phyloP scores from a whole-genome alignment of 2,888 invertebrate genomes.

The Luffia ferchaultella region DNA sequence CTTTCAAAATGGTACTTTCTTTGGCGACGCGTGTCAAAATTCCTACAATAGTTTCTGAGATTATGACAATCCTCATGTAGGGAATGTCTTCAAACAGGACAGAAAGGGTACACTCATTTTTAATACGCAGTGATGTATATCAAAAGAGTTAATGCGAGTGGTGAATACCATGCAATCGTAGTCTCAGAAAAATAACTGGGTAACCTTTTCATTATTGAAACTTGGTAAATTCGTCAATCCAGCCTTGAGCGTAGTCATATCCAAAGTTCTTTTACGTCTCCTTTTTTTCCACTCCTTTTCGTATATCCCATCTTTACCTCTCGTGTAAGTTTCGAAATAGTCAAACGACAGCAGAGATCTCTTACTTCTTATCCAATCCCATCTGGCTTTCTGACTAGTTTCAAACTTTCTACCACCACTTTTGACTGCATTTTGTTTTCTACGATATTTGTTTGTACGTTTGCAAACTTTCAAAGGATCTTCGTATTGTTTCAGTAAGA shows the following conservation, averaged over 20 bases:
- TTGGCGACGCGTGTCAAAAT: too few relatives aligned
- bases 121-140: too few relatives aligned
- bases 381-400: constrained; percentile 10
- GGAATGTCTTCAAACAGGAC: too few relatives aligned
- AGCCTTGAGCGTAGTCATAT: constrained; percentile 14
- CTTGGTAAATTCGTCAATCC: constrained; percentile 24
- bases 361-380: constrained; percentile 30
- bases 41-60: too few relatives aligned
- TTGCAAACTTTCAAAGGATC: constrained; percentile 1
- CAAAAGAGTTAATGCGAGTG: too few relatives aligned
- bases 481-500: constrained; percentile 17
- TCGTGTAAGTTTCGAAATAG: constrained; percentile 23
- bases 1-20: too few relatives aligned
- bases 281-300: constrained; percentile 18
- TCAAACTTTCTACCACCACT: background rate
- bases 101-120: too few relatives aligned
- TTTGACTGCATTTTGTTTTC: background rate
- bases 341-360: constrained; percentile 18
- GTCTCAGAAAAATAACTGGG: too few relatives aligned
- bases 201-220: constrained; percentile 22
- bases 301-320: constrained; percentile 28
- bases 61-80: too few relatives aligned
- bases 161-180: too few relatives aligned
- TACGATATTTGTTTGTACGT: constrained; percentile 4
- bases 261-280: constrained; percentile 18